Conservation (phyloP, 2,113 vertebrate species). For the Petrocephalus zakoni region DNA sequence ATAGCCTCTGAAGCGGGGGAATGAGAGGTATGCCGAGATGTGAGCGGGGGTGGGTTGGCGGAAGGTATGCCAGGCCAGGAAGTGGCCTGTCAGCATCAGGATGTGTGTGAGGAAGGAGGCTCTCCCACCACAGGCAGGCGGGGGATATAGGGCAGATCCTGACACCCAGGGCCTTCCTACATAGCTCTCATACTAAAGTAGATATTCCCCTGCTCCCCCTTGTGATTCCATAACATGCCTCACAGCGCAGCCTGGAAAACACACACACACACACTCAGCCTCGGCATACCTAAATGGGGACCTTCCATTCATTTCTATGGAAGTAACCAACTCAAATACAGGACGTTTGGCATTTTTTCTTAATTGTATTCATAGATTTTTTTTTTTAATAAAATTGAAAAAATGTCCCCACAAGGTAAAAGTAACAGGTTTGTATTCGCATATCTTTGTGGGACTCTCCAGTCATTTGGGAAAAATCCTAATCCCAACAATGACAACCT, state of each 20-base stretch:
- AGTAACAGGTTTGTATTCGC: too few relatives aligned
- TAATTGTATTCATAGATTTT: too few relatives aligned
- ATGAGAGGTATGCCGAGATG: conserved; percentile 40
- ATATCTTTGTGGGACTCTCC: too few relatives aligned
- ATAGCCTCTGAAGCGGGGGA: conserved; percentile 35
- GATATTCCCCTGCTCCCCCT: conserved; percentile 60
- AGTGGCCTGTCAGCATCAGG: conserved; percentile 76
- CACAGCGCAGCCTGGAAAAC: conserved; percentile 52
- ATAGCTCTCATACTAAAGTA: conserved; percentile 67
- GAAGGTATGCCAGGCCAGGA: conserved; percentile 65
- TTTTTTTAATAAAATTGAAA: too few relatives aligned
- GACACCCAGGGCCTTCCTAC: conserved; percentile 69
- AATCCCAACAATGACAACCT: too few relatives aligned
- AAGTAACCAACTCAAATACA: neutral
- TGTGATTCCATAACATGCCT: conserved; percentile 54
- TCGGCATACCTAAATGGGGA: neutral
- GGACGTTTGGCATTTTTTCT: neutral
- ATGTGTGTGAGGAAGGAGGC: conserved; percentile 68
- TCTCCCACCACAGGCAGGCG: conserved; percentile 56
- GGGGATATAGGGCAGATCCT: conserved; percentile 63
- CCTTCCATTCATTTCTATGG: neutral
- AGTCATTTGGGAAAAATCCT: too few relatives aligned
- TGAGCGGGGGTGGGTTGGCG: conserved; percentile 22
- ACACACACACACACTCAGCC: neutral
- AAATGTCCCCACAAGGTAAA: too few relatives aligned